Base-by-base conservation (phyloP, 2,797 vertebrate genomes). In the Lutjanus campechanus region DNA sequence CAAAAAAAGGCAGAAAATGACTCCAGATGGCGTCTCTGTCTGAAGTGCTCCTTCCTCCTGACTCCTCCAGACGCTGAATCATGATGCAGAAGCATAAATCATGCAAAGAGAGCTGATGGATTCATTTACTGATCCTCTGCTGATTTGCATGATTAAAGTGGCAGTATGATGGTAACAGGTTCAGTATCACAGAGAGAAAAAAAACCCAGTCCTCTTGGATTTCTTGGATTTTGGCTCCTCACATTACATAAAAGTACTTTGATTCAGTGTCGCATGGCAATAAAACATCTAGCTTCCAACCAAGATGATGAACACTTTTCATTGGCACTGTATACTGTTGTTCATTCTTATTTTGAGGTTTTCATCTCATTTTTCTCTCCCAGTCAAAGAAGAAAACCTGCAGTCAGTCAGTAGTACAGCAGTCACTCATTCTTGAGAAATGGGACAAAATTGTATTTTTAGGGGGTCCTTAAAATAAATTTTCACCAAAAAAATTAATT, bases 61-160 rank as follows among this genome's bases (percentile, higher is more conserved):
- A 43, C 64, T 85, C 70, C 75, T 71, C 76, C 65, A 86, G 72
- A 79, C 73, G 60, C 43, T 73, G 53, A 76, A 53, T 82, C 67
- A 76, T 40, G 25, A 61, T 36, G 69, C 43, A 50, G 41, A 43
- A 53, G 77, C 19, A 19, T 50, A 71, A 75, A 76, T 79, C 72
- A 76, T 55, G 60, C 64, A 69, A 63, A 64, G 62, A 40, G 19
- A 61, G 44, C 5, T 64, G 53, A 58, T 55, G 62, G 76, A 66
- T 59, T 73, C 6, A 77, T 77, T 75, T 62, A 9, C 46, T 40
- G 58, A 66, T 67, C 40, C n/a, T n/a, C 22, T 8, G 5, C 56
- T 73, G 47, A 88, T 91, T 86, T 86, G 53, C 85, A 85, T 88
- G 79, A 90, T 90, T 88, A 61, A 80, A 87, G 85, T 86, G 84